Evolutionary conservation across 1,140 invertebrate genomes (phyloP).

Genomic region (Atta texana): DNA sequence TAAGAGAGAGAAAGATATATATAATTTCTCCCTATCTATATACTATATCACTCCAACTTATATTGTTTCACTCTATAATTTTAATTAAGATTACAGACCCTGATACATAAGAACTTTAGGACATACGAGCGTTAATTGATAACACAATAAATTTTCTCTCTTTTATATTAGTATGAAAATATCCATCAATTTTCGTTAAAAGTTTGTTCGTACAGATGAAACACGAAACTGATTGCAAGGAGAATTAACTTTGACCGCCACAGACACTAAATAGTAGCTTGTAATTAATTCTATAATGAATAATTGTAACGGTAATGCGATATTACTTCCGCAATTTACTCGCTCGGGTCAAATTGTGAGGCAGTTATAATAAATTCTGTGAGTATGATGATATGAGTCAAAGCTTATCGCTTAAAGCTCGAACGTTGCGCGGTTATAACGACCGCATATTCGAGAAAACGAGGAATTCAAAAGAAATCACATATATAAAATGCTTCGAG

Average conservation of each 20-base stretch:
- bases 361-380: conserved; percentile 15
- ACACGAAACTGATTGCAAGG: not conserved
- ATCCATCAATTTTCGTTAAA: not conserved
- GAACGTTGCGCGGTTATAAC: not conserved
- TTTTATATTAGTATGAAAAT: not conserved
- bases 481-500: conserved; percentile 34
- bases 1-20: too few relatives aligned
- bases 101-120: not conserved
- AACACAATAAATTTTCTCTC: not conserved
- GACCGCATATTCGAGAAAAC: conserved; percentile 6
- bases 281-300: conserved; percentile 35
- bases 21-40: too few relatives aligned
- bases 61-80: too few relatives aligned
- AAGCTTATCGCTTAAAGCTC: conserved; percentile 39
- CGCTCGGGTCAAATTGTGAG: not conserved
- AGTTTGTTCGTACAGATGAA: not conserved
- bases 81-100: too few relatives aligned
- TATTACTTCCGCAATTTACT: conserved; percentile 40
- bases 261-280: conserved; percentile 1
- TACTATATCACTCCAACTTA: too few relatives aligned
- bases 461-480: conserved; percentile 30
- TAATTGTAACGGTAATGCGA: conserved; percentile 24
- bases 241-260: conserved; percentile 13
- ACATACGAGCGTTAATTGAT: not conserved
- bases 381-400: not conserved